Base-by-base conservation (phyloP, 2,113 vertebrate species). In the Antechinus flavipes region DNA sequence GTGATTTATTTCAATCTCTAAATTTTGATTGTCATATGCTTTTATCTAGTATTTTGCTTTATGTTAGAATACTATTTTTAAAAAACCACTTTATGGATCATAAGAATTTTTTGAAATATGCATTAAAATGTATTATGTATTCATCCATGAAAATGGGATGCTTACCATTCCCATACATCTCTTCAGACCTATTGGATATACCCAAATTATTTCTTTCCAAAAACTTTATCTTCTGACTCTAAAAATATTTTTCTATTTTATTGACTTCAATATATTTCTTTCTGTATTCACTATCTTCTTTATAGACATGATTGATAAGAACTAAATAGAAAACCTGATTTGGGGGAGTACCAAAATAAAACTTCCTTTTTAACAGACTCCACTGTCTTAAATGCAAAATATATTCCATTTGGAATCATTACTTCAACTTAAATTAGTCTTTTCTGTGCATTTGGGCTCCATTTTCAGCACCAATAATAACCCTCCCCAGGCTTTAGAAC, bases 391-490 rank as follows among this genome's bases (percentile, higher is more conserved):
- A 50, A 90, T 50, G 90, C 12, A 46, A 96, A 97, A 89, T 1
- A 30, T 35, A 93, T 22, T 93, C 22, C 53, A 50, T 93, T 95
- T 3, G 42, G 95, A 97, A 97, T 93, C 12, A 19, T 91, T 95
- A 90, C 11, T 94, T 19, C 89, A 95, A 54, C 24, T 95, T 94
- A 61, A 95, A 97, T 94, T 94, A 91, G 76, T 55, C 54, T 95
- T 95, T 56, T 3, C 54, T 90, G 68, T 96, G 97, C 50, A 91
- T 97, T 94, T 91, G 35, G 93, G 53, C n/a, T 96, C 95, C 9
- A 46, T 92, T 97, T 97, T 97, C 93, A 95, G 92, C 19, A 95
- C 95, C 91, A 49, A 55, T 91, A 93, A 93, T 93, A 0, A 95
- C 90, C 54, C 35, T 94, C 84, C 90, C 12, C 30, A 91, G 90